phyloP scores from a whole-genome alignment of 2,888 invertebrate species.

The Argyresthia goedartella region DNA sequence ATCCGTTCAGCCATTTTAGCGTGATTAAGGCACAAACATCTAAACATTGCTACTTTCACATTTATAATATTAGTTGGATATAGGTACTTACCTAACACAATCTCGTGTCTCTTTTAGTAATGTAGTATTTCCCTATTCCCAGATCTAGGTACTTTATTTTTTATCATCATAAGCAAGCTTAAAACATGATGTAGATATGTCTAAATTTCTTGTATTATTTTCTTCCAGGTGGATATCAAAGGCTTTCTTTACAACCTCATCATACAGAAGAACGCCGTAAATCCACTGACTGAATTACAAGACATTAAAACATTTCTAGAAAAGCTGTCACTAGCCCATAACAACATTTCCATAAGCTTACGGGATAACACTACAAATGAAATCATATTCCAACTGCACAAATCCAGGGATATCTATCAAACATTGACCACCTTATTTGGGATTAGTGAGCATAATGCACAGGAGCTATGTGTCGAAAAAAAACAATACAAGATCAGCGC shows the following conservation, averaged over 20 bases:
- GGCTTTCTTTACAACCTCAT: constrained; percentile 75
- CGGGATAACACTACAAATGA: constrained; percentile 74
- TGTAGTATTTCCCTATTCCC: too few species aligned
- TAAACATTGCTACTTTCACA: too few species aligned
- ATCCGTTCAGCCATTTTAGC: too few species aligned
- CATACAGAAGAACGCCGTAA: constrained; percentile 70
- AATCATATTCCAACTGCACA: constrained; percentile 71
- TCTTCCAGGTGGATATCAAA: constrained; percentile 69
- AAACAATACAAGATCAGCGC: constrained; percentile 65
- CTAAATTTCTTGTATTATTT: background rate
- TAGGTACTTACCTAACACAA: too few species aligned
- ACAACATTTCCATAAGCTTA: constrained; percentile 75
- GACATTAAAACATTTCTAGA: constrained; percentile 71
- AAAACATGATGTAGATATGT: too few species aligned
- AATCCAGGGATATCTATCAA: constrained; percentile 63
- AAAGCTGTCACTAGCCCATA: constrained; percentile 75
- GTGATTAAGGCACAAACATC: too few species aligned
- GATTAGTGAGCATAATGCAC: constrained; percentile 37
- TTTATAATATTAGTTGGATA: too few species aligned
- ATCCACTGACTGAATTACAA: constrained; percentile 67
- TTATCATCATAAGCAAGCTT: too few species aligned
- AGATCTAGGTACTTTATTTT: too few species aligned
- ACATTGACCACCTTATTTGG: constrained; percentile 48
- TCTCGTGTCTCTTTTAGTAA: too few species aligned
- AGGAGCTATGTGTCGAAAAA: constrained; percentile 50